Evolutionary conservation across 1,140 invertebrate genomes (phyloP), one percentile per base, ranked within the genome.

Genomic region (Eciton burchellii): DNA sequence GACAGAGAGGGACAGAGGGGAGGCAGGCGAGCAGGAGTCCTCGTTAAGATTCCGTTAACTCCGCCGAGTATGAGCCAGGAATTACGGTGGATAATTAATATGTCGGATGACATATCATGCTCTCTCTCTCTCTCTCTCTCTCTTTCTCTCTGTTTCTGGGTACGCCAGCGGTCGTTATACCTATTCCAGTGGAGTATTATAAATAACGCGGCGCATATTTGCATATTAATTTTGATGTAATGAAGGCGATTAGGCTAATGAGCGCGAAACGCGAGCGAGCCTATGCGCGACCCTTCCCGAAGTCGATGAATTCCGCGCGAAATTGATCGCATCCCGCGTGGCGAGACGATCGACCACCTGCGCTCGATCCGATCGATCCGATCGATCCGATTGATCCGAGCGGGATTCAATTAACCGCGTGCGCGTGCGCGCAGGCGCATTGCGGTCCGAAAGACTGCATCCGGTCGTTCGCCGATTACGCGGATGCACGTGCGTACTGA

Each of bases 161-260:
- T 84, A 84, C 59, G 81, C 81, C 77, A 45, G 63, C 76, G 70
- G 84, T 84, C 86, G 84, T 89, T 90, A 88, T 89, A 85, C 79
- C 83, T 85, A 89, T 85, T 88, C 66, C 62, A n/a, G 74, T 62
- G 62, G 59, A 62, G 73, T 81, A 70, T 88, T 90, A 90, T 91
- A 91, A 90, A 91, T 90, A 92, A 92, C 87, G 83, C 70, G 82
- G 70, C 63, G 86, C 85, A 89, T 89, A 91, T 92, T 91, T 91
- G 90, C 91, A 91, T 92, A 92, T 92, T 92, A 92, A 92, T 92
- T 92, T 89, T 73, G 35, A 68, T 88, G 88, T 91, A 90, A 92
- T 92, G 90, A 90, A 90, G 88, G 83, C 88, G 90, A 92, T 92
- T 91, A 92, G 85, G 84, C 84, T 91, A 91, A 91, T 91, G 88